A percentile compares a stretch with the other conserved stretches of the same genome.
phyloP scores from a whole-genome alignment of 35 echinoderm and acorn worm genomes.

The Apostichopus californicus region DNA sequence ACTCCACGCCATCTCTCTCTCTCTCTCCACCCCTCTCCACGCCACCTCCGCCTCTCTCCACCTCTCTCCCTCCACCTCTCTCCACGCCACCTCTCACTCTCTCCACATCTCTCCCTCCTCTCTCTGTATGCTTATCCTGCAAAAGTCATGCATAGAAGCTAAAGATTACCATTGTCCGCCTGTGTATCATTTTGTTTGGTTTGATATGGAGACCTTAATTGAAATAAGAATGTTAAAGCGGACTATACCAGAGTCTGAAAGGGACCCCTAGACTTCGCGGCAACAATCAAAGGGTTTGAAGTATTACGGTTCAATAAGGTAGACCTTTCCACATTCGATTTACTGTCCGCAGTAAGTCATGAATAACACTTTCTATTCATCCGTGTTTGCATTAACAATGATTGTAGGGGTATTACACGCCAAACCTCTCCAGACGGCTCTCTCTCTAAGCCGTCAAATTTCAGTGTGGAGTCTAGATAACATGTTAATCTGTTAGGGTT shows the following conservation, averaged over 20 bases:
- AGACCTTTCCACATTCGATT: slow-evolving; percentile 25
- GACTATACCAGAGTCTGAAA: neutral
- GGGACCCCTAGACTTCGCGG: neutral
- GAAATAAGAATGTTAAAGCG: slow-evolving; percentile 54
- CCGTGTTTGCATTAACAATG: neutral
- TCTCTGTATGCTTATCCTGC: too few species aligned
- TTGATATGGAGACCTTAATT: slow-evolving; percentile 35
- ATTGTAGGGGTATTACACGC: slow-evolving; percentile 7
- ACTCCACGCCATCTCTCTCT: too few species aligned
- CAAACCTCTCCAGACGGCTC: neutral
- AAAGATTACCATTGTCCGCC: slow-evolving; percentile 6
- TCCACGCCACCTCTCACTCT: too few species aligned
- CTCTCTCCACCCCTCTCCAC: too few species aligned
- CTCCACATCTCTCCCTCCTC: too few species aligned
- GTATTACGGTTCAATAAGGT: slow-evolving; percentile 27
- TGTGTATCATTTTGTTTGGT: slow-evolving; percentile 4
- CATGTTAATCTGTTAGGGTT: too few species aligned
- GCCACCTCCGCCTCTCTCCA: too few species aligned
- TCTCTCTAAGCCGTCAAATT: too few species aligned
- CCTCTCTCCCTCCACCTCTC: too few species aligned
- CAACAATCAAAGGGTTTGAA: slow-evolving; percentile 34
- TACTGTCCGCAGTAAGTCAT: slow-evolving; percentile 22
- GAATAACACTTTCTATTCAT: slow-evolving; percentile 36
- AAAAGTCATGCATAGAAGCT: neutral
- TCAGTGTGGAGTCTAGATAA: too few species aligned